Evolutionary conservation across 2,797 vertebrate species (phyloP), one percentile per base, ranked within the genome.

Genomic region (Poecilia wingei): DNA sequence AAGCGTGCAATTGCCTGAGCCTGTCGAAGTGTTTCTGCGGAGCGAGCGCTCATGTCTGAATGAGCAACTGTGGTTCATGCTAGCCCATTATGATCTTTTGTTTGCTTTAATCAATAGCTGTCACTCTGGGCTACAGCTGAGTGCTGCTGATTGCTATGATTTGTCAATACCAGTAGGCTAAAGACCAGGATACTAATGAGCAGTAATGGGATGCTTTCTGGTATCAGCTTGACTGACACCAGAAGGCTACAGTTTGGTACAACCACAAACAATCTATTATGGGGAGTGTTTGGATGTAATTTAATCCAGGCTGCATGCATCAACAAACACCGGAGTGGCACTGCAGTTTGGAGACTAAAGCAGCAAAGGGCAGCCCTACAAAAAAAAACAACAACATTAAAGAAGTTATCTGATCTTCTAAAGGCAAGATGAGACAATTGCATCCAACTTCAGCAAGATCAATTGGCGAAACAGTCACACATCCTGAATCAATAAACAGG

Each of bases 31-130:
- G 81, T 88, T 86, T 83, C 33, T 16, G 81, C 5, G 41, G 75
- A 77, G 76, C 72, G 79, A 77, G 88, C 76, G 82, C 84, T 83
- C 36, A 8, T 81, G 78, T 87, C 85, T 74, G 82, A 87, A 83
- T 80, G 81, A 75, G 80, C 69, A 72, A 79, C 80, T 82, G 88
- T 88, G 90, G 84, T 86, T 90, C 80, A 76, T 77, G 83, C 83
- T 75, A 84, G 82, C 80, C 90, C 88, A 92, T 94, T 91, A 93
- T 91, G 84, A 91, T 87, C 89, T 87, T 86, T 90, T 93, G 91
- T 94, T 92, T 83, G 84, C 82, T 87, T 88, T 89, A 88, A 91
- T 94, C 91, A 94, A 94, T 93, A 90, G 84, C 75, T 94, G 92
- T 92, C 92, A 94, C 87, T 94, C 88, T 88, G 82, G 61, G 79